Percentiles rank a stretch among this genome's conserved stretches.
These are phyloP conservation scores for Trididemnum clinides DNA, from an alignment of 23 tunicate species.

Conservation along the genomic window DNA sequence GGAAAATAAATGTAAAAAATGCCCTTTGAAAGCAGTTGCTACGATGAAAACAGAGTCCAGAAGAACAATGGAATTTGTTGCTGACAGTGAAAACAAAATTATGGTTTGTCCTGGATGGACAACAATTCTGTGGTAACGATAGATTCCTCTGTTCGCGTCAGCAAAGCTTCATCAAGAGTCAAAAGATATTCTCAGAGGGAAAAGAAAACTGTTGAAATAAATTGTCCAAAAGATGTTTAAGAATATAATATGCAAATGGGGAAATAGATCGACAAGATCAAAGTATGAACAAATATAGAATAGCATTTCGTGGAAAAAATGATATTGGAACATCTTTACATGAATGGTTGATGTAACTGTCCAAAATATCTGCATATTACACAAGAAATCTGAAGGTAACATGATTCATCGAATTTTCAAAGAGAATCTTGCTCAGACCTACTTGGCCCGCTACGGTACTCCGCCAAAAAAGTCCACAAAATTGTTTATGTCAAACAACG, in stretches of 20 bases:
- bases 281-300: conserved; percentile 3
- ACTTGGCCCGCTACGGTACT: background rate
- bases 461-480: background rate
- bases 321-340: background rate
- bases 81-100: conserved; percentile 10
- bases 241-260: background rate
- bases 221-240: background rate
- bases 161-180: background rate
- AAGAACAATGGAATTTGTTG: background rate
- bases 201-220: conserved; percentile 10
- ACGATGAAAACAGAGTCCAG: background rate
- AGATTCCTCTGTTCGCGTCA: background rate
- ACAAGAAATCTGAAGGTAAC: background rate
- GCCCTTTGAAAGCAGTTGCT: conserved; percentile 6
- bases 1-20: conserved; percentile 4
- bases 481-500: background rate
- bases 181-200: background rate
- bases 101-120: conserved; percentile 17
- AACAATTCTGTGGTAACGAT: conserved; percentile 24
- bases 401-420: background rate
- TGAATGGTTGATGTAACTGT: background rate
- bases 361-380: background rate
- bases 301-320: conserved; percentile 2
- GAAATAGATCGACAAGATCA: conserved; percentile 14
- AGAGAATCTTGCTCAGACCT: background rate